A percentile compares a stretch with the other conserved stretches of the same genome.
Conservation (phyloP, 1,140 invertebrate species). For the Hydropsyche tenuis region DNA sequence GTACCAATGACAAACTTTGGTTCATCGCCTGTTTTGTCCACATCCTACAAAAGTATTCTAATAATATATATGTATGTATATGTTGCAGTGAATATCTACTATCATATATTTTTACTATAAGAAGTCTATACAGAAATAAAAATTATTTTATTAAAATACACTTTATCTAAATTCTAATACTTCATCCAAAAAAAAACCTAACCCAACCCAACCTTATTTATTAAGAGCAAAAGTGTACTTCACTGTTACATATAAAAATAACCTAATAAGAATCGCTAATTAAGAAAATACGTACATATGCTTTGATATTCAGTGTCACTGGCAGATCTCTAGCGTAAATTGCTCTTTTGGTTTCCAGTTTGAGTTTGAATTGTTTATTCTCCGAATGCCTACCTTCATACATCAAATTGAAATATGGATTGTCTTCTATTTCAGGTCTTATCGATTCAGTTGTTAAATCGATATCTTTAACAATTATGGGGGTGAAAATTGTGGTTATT, state of each 20-base stretch:
- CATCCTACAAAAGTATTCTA: conserved; percentile 33
- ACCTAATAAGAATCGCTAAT: too few species aligned
- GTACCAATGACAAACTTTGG: background rate
- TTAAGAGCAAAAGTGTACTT: background rate
- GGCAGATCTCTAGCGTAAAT: background rate
- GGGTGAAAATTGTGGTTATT: conserved; percentile 25
- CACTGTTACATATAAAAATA: conserved; percentile 4
- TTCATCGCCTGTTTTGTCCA: conserved; percentile 33
- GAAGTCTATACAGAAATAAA: too few species aligned
- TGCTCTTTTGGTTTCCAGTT: background rate
- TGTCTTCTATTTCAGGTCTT: conserved; percentile 27
- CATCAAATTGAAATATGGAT: conserved; percentile 35
- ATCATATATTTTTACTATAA: too few species aligned
- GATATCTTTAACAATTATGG: conserved; percentile 33
- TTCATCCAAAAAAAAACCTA: too few species aligned
- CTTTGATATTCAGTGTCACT: background rate
- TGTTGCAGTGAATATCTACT: too few species aligned
- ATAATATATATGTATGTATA: too few species aligned
- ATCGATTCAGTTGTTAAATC: conserved; percentile 41
- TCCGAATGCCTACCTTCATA: background rate
- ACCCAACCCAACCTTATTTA: too few species aligned
- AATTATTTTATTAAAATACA: too few species aligned
- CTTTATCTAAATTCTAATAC: too few species aligned
- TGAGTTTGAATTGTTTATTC: background rate
- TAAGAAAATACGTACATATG: too few species aligned